Conservation (phyloP, 2,113 vertebrate species). For the Cheirogaleus medius region DNA sequence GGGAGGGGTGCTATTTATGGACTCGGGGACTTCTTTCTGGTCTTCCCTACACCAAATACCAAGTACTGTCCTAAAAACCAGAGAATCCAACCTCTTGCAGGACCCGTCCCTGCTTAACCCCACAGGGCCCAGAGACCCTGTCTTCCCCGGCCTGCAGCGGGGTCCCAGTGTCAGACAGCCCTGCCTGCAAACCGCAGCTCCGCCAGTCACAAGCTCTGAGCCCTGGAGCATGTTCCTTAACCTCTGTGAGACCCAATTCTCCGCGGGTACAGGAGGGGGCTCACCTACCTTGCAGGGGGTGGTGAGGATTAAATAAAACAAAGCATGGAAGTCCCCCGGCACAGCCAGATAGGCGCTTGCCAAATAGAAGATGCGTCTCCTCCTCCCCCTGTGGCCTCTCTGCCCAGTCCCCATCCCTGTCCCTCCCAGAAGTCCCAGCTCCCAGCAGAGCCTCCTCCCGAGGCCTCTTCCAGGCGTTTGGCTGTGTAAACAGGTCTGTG, state of each 20-base stretch:
- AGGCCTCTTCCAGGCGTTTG: neutral
- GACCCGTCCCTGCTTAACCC: rapidly evolving
- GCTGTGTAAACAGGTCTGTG: constrained; percentile 53
- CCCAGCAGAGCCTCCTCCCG: neutral
- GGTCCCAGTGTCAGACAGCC: neutral
- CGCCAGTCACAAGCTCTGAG: rapidly evolving
- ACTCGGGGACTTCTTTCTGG: neutral
- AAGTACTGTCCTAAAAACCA: neutral
- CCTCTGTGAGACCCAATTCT: neutral
- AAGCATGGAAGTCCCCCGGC: rapidly evolving
- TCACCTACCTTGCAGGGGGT: neutral
- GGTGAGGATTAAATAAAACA: neutral
- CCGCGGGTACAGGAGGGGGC: rapidly evolving
- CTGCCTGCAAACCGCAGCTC: neutral
- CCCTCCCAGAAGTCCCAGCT: neutral
- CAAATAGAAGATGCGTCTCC: neutral
- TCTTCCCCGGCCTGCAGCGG: neutral
- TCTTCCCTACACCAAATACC: neutral
- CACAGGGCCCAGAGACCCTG: neutral
- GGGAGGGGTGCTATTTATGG: rapidly evolving
- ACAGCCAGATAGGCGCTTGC: neutral
- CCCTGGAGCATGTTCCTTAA: neutral
- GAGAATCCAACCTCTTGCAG: neutral
- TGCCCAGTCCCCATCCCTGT: neutral
- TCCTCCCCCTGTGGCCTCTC: neutral